Evolutionary conservation across 1,140 invertebrate species (phyloP), one percentile per base, ranked within the genome.

Genomic region (Harpegnathos saltator): DNA sequence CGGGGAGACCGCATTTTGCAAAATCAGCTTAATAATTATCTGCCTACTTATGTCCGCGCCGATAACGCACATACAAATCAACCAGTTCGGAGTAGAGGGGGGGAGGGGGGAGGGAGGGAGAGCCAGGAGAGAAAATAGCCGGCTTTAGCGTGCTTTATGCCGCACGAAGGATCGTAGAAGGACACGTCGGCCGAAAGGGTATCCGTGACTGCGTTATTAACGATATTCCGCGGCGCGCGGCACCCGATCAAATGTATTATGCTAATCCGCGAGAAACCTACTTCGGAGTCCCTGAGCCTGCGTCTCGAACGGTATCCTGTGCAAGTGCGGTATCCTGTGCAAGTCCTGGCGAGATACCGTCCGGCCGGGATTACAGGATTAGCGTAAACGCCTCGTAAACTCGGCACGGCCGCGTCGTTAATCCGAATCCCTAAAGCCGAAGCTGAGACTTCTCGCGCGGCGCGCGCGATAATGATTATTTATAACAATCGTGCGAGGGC

Each of bases 141-240:
- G n/a, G 7, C 5, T n/a, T n/a, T n/a, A n/a, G 54, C 44, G 69
- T 80, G 59, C 50, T 83, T 86, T 84, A 81, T 81, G 69, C 85
- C 38, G 24, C 68, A 33, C 59, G 48, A 50, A 62, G 54, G 59
- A 72, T 54, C 72, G 52, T 58, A 77, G 83, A 88, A 88, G 87
- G 86, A 89, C 87, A 85, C 44, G 80, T 62, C 61, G 50, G 29
- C 86, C 68, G 86, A 89, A 89, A 89, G 78, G 87, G 87, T 88
- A 77, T 80, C 73, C 80, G 86, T 89, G 87, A 89, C 84, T 88
- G 80, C 58, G 80, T 89, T 89, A 89, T 89, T 89, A 89, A 89
- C 87, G 86, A 89, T 89, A 88, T 85, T 89, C 86, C 78, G 75
- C 80, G 78, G 65, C 17, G 38, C 72, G 12, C 65, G 56, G 81